Evolutionary conservation across 2,797 vertebrate genomes (phyloP), one percentile per base, ranked within the genome.

Genomic region (Odontamblyopus rebecca): DNA sequence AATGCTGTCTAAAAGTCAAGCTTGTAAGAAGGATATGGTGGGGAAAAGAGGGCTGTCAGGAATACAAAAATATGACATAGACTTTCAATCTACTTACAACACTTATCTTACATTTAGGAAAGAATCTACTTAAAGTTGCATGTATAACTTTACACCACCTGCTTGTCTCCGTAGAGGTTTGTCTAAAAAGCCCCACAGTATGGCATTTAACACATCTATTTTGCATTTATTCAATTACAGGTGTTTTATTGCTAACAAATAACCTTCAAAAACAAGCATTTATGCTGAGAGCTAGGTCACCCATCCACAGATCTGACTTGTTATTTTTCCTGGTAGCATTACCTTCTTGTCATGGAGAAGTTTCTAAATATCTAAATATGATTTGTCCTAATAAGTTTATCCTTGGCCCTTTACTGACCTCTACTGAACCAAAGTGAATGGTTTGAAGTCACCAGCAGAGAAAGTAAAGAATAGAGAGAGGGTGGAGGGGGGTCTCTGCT

Each of bases 401-500:
- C 38, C 29, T 26, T 64, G 38, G 35, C 35, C 62, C 23, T 64
- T 41, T 44, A 29, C 32, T 62, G 61, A 62, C 61, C 61, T 61
- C 16, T 62, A 38, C 32, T 11, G 61, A 38, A 62, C 61, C 35
- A n/a, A 62, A 62, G n/a, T 62, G 35, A 61, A 78, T 70, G 60
- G 51, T 44, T 54, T 41, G 74, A 53, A 74, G 85, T 77, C 72
- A 68, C 63, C 61, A 74, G 70, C 75, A 69, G 72, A 67, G 69
- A 70, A 69, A 23, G 63, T 70, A 69, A 68, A 83, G 72, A 83
- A 80, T 71, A 71, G 61, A 73, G 50, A 70, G 63, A 29, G 68
- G 69, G 53, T 72, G 60, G 62, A 16, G 54, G 54, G 65, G 61
- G 68, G 79, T 87, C 83, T 61, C 71, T 83, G 85, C 79, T 80